A percentile compares a stretch with the other conserved stretches of the same genome.
Conservation (phyloP, 2,113 vertebrate genomes). For the Antigone vipio region DNA sequence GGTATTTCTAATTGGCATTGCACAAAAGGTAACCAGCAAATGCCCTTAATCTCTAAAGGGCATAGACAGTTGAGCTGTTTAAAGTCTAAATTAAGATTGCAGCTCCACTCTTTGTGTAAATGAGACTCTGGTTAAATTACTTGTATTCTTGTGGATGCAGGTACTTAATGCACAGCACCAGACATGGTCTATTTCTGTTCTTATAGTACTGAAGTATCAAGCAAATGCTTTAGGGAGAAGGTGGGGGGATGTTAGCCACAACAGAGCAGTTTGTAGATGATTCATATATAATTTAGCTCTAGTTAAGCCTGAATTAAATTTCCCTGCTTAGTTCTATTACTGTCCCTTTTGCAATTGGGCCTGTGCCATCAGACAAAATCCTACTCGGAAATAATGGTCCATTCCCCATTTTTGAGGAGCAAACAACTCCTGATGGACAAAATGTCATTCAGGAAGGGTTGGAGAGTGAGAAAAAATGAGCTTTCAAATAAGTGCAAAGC, state of each 20-base stretch:
- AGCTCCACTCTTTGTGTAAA: neutral
- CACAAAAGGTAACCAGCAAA: neutral
- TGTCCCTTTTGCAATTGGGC: neutral
- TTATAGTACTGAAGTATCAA: neutral
- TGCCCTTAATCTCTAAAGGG: neutral
- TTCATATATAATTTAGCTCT: neutral
- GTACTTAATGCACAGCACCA: neutral
- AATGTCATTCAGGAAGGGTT: neutral
- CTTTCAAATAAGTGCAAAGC: neutral
- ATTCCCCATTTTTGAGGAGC: neutral
- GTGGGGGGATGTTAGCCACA: constrained; percentile 29
- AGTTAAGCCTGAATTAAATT: constrained; percentile 39
- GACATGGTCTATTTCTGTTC: neutral
- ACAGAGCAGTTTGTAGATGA: constrained; percentile 15
- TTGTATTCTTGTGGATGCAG: neutral
- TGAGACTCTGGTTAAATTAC: neutral
- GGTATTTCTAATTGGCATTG: neutral
- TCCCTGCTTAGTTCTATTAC: neutral
- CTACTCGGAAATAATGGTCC: neutral
- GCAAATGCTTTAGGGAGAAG: neutral
- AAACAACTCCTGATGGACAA: neutral
- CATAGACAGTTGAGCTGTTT: neutral
- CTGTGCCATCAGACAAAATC: neutral
- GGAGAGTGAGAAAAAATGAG: neutral
- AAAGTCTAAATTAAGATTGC: neutral